phyloP scores from a whole-genome alignment of 2,888 invertebrate genomes.

The Heliconius aoede region DNA sequence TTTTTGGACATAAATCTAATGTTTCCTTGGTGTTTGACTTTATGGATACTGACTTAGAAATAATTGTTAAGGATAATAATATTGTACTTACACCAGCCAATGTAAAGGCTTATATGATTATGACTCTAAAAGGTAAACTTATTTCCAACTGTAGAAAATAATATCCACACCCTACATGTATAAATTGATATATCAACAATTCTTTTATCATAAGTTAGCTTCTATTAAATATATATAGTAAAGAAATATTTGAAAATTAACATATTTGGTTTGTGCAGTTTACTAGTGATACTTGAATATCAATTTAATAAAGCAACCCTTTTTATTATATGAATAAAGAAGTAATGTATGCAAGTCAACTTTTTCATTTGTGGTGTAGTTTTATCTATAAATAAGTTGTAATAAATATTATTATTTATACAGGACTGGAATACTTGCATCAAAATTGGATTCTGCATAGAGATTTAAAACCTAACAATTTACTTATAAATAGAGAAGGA shows the following conservation, averaged over 20 bases:
- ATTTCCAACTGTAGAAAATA: not conserved
- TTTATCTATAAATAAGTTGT: not conserved
- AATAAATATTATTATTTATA: not conserved
- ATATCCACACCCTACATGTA: not conserved
- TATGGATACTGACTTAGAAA: slow-evolving; percentile 99
- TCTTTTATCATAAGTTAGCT: no score
- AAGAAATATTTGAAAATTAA: no score
- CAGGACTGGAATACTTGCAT: slow-evolving; percentile 96
- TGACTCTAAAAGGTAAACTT: slow-evolving; percentile 91
- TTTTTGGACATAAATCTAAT: slow-evolving; percentile 99
- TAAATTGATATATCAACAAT: not conserved
- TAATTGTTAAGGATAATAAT: slow-evolving; percentile 93
- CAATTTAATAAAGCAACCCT: no score
- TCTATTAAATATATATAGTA: no score
- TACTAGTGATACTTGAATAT: no score
- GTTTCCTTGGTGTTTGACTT: slow-evolving; percentile 99
- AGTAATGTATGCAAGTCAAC: not conserved
- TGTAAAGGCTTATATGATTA: slow-evolving; percentile 97
- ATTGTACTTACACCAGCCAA: slow-evolving; percentile 95
- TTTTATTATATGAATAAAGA: not conserved
- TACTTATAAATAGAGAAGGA: slow-evolving; percentile 95
- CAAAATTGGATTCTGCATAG: slow-evolving; percentile 98
- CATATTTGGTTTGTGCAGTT: not conserved
- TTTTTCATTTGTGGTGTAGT: no score
- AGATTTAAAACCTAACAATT: slow-evolving; percentile 99